These are phyloP conservation scores for Sphaeridia pumilis DNA, from an alignment of 2,888 invertebrate species.

Conservation along the genomic window DNA sequence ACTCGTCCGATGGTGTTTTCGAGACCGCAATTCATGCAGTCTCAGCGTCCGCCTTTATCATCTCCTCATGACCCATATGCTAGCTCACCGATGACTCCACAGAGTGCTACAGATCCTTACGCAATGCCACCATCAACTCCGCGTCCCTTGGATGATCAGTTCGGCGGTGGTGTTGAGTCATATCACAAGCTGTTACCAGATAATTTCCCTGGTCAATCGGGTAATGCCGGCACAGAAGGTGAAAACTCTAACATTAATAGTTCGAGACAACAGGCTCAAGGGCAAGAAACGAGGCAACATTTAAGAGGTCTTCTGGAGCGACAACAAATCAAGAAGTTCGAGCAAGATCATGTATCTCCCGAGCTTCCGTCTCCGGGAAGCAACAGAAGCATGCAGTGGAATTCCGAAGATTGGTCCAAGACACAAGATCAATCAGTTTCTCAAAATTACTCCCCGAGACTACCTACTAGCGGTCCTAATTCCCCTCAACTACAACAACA, in stretches of 20 bases:
- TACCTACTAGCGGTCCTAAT: slow-evolving; percentile 11
- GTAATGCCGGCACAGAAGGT: slow-evolving; percentile 13
- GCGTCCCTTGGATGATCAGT: slow-evolving; percentile 4
- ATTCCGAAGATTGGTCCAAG: no score
- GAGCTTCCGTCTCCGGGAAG: no score
- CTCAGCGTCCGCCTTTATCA: slow-evolving; percentile 23
- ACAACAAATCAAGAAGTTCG: slow-evolving; percentile 54
- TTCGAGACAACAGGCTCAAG: slow-evolving; percentile 28
- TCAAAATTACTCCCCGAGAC: slow-evolving; percentile 12
- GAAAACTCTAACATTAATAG: slow-evolving; percentile 12
- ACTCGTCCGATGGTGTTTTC: slow-evolving; percentile 30
- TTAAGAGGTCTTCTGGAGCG: slow-evolving; percentile 67
- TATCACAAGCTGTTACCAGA: slow-evolving; percentile 12
- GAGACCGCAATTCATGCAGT: slow-evolving; percentile 23
- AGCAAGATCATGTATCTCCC: slow-evolving; percentile 39
- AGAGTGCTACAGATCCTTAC: slow-evolving; percentile 32
- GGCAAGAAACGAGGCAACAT: slow-evolving; percentile 54
- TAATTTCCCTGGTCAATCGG: slow-evolving; percentile 13
- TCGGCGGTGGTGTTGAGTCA: background rate
- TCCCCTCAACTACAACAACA: slow-evolving; percentile 16
- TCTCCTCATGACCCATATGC: slow-evolving; percentile 43
- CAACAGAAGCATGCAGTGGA: no score
- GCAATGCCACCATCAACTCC: slow-evolving; percentile 39
- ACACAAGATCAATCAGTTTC: slow-evolving; percentile 5
- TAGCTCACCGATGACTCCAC: slow-evolving; percentile 39